Conservation (phyloP, 2,888 invertebrate species). For the Sympetrum striolatum region DNA sequence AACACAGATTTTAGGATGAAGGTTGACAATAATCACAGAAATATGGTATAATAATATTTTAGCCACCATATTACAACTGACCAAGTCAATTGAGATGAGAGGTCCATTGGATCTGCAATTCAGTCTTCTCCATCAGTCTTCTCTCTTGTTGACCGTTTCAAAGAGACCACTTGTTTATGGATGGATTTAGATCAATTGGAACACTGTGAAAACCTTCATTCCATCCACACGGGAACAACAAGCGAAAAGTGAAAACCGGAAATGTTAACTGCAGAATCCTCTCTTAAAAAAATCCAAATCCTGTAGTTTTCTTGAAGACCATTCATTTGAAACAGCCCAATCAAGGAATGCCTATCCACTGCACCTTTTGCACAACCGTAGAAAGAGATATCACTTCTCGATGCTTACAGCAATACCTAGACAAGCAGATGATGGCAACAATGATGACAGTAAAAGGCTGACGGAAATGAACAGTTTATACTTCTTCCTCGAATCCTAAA, state of each 20-base stretch:
- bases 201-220: constrained; percentile 20
- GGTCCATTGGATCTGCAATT: constrained; percentile 28
- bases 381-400: not conserved
- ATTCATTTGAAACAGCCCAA: not conserved
- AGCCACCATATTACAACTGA: constrained; percentile 43
- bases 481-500: not conserved
- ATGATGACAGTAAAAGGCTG: constrained; percentile 14
- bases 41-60: constrained; percentile 33
- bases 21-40: constrained; percentile 44
- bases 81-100: constrained; percentile 37
- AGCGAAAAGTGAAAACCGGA: constrained; percentile 35
- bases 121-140: constrained; percentile 41
- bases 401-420: not conserved
- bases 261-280: constrained; percentile 33
- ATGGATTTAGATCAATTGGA: constrained; percentile 36
- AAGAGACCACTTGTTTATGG: constrained; percentile 14
- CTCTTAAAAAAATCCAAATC: not conserved
- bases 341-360: constrained; percentile 1
- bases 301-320: not conserved
- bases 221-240: constrained; percentile 35
- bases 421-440: constrained; percentile 29
- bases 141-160: constrained; percentile 17
- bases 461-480: not conserved
- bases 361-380: constrained; percentile 16
- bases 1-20: constrained; percentile 40